Percentiles rank a stretch among this genome's conserved stretches.
Evolutionary conservation across 2,113 vertebrate genomes (phyloP).

Genomic region (Phaethon lepturus): DNA sequence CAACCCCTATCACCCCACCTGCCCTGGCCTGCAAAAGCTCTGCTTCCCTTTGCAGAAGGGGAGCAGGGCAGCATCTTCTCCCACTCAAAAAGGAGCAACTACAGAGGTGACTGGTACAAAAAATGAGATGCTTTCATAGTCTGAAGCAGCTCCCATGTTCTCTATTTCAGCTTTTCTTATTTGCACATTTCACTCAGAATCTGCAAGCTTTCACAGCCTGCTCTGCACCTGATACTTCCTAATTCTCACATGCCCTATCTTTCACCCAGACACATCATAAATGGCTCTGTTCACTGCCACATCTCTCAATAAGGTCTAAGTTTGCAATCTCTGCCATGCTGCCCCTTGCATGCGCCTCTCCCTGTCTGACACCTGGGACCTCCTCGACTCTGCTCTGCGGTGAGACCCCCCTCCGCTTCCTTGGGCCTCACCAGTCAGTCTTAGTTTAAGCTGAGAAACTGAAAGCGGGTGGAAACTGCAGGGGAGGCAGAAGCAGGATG

Average conservation of each 20-base stretch:
- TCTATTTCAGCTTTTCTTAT: background rate
- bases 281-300: background rate
- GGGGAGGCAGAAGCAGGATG: background rate
- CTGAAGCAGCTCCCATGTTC: background rate
- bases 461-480: background rate
- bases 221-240: background rate
- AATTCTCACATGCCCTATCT: background rate
- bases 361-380: background rate
- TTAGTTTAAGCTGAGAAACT: background rate
- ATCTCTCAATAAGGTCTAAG: background rate
- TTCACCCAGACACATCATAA: background rate
- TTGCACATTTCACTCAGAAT: background rate
- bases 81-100: background rate
- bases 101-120: background rate
- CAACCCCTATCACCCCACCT: background rate
- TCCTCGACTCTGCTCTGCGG: fast-evolving
- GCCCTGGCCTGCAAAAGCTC: background rate
- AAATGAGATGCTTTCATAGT: background rate
- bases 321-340: background rate
- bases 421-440: fast-evolving
- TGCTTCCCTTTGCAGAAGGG: background rate
- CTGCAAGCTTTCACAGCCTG: background rate
- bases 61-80: background rate
- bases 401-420: background rate
- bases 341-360: background rate